Conservation (phyloP, 2,888 invertebrate species). For the Platycheirus albimanus region DNA sequence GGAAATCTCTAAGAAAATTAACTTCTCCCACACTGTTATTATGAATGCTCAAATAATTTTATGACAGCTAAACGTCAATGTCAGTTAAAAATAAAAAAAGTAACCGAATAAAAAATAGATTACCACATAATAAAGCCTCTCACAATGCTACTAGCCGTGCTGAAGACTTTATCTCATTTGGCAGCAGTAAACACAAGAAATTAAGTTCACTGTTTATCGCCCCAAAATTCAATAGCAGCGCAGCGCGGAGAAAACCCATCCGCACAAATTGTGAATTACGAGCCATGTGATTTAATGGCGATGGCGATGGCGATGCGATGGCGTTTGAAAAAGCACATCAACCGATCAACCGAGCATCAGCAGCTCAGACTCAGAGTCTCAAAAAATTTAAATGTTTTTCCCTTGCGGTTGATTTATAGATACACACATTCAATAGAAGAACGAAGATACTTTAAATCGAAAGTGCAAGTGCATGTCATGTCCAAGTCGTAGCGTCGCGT, state of each 20-base stretch:
- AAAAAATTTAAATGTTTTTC: constrained; percentile 26
- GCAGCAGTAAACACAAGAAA: neutral
- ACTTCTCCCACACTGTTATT: too few species aligned
- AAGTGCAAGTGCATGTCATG: constrained; percentile 51
- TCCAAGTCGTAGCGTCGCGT: too few species aligned
- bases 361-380: neutral
- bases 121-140: too few species aligned
- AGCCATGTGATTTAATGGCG: constrained; percentile 1
- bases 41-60: too few species aligned
- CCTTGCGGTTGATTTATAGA: constrained; percentile 31
- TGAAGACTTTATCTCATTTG: neutral
- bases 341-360: constrained; percentile 1
- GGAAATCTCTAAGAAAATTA: too few species aligned
- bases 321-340: constrained; percentile 8
- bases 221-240: constrained; percentile 19
- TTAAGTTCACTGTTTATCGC: constrained; percentile 28
- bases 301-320: too few species aligned
- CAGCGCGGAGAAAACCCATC: constrained; percentile 25
- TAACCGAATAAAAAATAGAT: too few species aligned
- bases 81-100: too few species aligned
- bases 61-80: too few species aligned
- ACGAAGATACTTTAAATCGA: constrained; percentile 1
- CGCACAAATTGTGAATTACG: constrained; percentile 2
- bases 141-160: too few species aligned
- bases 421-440: too few species aligned